Conservation (phyloP, 2,888 invertebrate species). For the Plagiodera versicolora region DNA sequence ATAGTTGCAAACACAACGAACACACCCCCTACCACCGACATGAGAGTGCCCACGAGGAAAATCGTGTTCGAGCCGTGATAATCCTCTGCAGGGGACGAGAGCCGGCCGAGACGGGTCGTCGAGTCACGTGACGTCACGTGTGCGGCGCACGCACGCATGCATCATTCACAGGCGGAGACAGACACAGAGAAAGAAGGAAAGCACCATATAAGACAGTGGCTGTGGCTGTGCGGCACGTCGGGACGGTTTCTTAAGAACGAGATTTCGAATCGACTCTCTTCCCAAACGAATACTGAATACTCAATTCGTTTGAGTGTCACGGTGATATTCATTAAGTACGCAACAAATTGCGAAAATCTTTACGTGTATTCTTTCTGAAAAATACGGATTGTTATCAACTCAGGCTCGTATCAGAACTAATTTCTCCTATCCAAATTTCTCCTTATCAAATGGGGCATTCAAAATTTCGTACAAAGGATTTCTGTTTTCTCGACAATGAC, state of each 20-base stretch:
- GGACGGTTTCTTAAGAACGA: not conserved
- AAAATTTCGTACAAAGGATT: too few species aligned
- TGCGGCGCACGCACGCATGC: slow-evolving; percentile 53
- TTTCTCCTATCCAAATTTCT: too few species aligned
- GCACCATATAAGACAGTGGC: slow-evolving; percentile 56
- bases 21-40: slow-evolving; percentile 99
- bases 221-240: not conserved
- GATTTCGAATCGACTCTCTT: too few species aligned
- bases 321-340: too few species aligned
- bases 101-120: slow-evolving; percentile 34
- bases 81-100: slow-evolving; percentile 68
- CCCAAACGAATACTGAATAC: too few species aligned
- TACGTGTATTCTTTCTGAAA: too few species aligned
- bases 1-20: slow-evolving; percentile 98
- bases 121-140: slow-evolving; percentile 47
- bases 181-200: slow-evolving; percentile 59
- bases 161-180: slow-evolving; percentile 62
- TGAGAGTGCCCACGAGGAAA: slow-evolving; percentile 96
- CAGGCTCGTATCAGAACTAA: too few species aligned
- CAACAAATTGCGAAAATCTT: too few species aligned
- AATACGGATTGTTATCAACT: too few species aligned
- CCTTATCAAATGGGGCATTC: too few species aligned
- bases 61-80: slow-evolving; percentile 97
- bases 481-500: too few species aligned
- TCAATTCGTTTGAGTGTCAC: too few species aligned